Base-by-base conservation (phyloP, 1,140 invertebrate species). In the Triops cancriformis region DNA sequence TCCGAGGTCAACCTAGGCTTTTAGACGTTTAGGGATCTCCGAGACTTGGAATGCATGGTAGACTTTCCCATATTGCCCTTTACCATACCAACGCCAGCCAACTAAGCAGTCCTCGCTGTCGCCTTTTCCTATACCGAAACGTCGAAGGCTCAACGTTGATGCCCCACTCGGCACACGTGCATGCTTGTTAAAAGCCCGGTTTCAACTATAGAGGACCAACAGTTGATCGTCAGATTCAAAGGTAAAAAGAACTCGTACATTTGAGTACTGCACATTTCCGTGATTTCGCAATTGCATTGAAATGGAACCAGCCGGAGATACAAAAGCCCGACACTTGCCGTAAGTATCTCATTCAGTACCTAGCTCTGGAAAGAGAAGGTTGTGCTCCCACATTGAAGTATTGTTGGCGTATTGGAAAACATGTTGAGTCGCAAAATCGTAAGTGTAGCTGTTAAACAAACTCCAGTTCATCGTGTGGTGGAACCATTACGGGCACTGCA, bases 331-430 rank as follows among this genome's bases (percentile, higher is more conserved):
- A 14, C n/a, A 64, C 51, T 64, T 64, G 51, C 51, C 51, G 51
- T 64, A 64, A 64, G 51, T 64, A 64, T 14, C 23, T 64, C 51
- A 64, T 64, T 64, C 51, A 64, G 51, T 64, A 64, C n/a, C 51
- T 64, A 64, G 51, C 51, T 23, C n/a, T 64, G 14, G 14, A 7
- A 4, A 3, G 51, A 64, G 51, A 64, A 64, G 51, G 51, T 64
- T 64, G 51, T 23, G 51, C 51, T 64, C 51, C 51, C 14, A 9
- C 51, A 18, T 64, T 64, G 23, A 14, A 23, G 23, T 64, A 64
- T 23, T 64, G 14, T 64, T 64, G n/a, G 51, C 51, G 1, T 64
- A 64, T n/a, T 14, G 0, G 14, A 10, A 64, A 64, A 1, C 0
- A 64, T 64, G 51, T 64, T 64, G 0, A 64, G 51, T 64, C 51